A percentile compares a stretch with the other conserved stretches of the same genome.
phyloP scores from a whole-genome alignment of 2,888 invertebrate genomes.

The Philhelius pedissequus region DNA sequence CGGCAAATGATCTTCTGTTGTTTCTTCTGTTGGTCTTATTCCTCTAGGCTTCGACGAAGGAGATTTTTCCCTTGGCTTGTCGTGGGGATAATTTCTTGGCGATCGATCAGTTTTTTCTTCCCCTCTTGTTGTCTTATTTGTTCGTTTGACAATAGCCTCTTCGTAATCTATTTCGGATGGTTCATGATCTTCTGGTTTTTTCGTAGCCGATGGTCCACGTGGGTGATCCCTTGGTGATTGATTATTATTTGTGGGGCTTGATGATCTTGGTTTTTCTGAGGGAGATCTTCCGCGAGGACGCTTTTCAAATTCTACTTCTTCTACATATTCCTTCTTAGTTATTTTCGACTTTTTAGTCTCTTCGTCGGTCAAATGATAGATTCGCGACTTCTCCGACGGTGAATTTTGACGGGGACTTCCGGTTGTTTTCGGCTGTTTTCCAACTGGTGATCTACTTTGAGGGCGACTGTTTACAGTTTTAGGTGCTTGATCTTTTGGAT shows the following conservation, averaged over 20 bases:
- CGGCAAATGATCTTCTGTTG: neutral
- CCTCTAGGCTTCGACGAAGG: neutral
- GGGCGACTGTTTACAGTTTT: neutral
- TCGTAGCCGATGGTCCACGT: neutral
- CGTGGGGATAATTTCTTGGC: neutral
- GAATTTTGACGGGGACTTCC: neutral
- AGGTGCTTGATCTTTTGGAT: constrained; percentile 7
- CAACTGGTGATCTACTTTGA: constrained; percentile 4
- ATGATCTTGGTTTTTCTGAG: neutral
- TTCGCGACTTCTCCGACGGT: constrained; percentile 17
- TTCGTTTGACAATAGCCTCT: neutral
- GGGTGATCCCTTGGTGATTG: neutral
- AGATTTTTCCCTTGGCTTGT: neutral
- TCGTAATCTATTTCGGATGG: neutral
- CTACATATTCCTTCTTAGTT: neutral
- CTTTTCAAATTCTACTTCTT: neutral
- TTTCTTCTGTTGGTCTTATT: neutral
- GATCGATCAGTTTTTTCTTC: neutral
- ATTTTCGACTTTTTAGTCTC: neutral
- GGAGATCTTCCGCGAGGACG: neutral
- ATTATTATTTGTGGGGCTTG: neutral
- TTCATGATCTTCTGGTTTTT: neutral
- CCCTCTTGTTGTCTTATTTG: neutral
- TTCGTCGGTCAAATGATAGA: neutral
- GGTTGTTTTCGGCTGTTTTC: neutral